phyloP scores from a whole-genome alignment of 2,888 invertebrate genomes.

The Protodeltote pygarga region DNA sequence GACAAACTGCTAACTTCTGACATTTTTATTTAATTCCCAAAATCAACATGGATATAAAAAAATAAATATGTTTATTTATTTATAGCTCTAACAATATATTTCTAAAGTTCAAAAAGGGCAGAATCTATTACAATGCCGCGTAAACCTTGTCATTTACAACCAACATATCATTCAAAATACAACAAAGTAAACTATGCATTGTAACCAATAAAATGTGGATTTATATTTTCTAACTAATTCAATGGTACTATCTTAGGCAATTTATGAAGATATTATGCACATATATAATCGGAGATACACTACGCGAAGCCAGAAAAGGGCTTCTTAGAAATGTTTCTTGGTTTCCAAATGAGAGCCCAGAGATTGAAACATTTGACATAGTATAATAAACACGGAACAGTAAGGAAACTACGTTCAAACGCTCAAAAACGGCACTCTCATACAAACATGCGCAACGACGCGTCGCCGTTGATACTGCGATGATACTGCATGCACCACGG shows the following conservation, averaged over 20 bases:
- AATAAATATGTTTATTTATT: constrained; percentile 32
- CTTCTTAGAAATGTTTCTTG: constrained; percentile 6
- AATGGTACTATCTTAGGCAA: constrained; percentile 25
- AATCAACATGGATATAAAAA: constrained; percentile 30
- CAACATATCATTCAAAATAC: constrained; percentile 16
- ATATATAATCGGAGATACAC: constrained; percentile 14
- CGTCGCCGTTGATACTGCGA: too few relatives aligned
- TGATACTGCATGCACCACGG: too few relatives aligned
- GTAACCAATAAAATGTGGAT: constrained; percentile 37
- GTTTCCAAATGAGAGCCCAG: not conserved
- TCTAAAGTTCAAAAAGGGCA: constrained; percentile 6
- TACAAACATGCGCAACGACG: too few relatives aligned
- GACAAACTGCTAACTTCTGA: constrained; percentile 22
- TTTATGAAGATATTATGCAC: constrained; percentile 40
- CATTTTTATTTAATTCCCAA: constrained; percentile 13
- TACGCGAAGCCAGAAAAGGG: constrained; percentile 22
- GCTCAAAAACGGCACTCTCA: too few relatives aligned
- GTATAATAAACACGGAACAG: too few relatives aligned
- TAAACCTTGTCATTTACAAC: constrained; percentile 13
- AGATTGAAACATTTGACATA: constrained; percentile 6
- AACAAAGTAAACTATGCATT: constrained; percentile 20
- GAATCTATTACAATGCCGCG: constrained; percentile 18
- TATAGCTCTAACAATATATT: too few relatives aligned
- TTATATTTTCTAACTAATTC: constrained; percentile 36
- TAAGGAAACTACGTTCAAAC: too few relatives aligned